Evolutionary conservation across 2,113 vertebrate genomes (phyloP).

Genomic region (Regulus satrapa): DNA sequence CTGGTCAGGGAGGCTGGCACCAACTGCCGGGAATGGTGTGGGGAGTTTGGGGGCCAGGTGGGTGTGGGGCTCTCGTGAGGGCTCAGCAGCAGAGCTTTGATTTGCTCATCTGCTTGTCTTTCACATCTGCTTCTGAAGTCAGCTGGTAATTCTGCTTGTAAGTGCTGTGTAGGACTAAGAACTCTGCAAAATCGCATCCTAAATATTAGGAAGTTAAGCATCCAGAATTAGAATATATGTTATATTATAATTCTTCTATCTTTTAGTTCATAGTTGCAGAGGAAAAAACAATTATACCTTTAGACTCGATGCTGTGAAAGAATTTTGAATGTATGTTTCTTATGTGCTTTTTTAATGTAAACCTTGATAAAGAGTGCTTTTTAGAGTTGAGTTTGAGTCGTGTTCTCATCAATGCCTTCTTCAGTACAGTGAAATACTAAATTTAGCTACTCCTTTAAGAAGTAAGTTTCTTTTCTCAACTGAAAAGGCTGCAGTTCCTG

Average conservation of each 20-base stretch:
- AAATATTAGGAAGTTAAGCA: background rate
- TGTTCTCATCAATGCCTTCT: background rate
- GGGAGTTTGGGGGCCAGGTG: background rate
- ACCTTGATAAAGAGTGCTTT: background rate
- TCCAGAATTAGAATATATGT: background rate
- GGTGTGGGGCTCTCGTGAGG: background rate
- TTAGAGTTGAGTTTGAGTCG: background rate
- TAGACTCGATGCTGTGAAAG: background rate
- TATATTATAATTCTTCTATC: background rate
- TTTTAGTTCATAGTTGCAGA: background rate
- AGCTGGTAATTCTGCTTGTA: background rate
- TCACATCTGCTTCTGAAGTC: background rate
- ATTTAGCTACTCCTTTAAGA: background rate
- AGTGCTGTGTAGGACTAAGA: background rate
- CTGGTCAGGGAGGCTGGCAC: background rate
- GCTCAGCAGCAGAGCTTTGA: background rate
- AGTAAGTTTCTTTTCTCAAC: background rate
- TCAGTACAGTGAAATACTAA: background rate
- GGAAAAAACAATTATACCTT: background rate
- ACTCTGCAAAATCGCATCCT: background rate
- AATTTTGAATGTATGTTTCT: background rate
- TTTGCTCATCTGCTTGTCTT: background rate
- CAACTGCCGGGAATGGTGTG: no score
- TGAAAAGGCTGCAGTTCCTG: background rate
- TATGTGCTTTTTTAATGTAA: background rate